Evolutionary conservation across 92 coral and sea anemone species (phyloP).

Genomic region (Epizoanthus stellaris): DNA sequence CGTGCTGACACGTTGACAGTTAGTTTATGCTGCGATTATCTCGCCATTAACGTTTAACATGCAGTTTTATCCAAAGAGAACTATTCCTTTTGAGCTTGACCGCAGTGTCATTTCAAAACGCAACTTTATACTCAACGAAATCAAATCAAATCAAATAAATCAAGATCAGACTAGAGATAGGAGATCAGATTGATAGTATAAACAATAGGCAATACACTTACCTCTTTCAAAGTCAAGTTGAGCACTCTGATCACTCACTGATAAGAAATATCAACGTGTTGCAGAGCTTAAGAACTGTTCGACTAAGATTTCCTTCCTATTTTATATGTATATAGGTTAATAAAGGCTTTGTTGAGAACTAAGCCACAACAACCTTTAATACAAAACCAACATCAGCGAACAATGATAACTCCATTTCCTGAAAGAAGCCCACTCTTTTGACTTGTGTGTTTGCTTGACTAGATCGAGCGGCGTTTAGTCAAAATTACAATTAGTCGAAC

Average conservation of each 20-base stretch:
- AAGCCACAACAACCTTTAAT: slow-evolving; percentile 15
- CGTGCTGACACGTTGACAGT: neutral
- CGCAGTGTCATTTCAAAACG: neutral
- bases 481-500: slow-evolving; percentile 35
- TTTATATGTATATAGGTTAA: slow-evolving; percentile 18
- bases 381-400: slow-evolving; percentile 23
- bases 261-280: neutral
- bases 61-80: neutral
- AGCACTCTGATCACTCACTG: neutral
- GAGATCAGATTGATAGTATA: neutral
- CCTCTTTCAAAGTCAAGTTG: neutral
- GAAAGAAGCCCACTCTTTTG: slow-evolving; percentile 25
- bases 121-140: neutral
- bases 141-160: neutral
- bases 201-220: neutral
- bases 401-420: slow-evolving; percentile 23
- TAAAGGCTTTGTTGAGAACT: slow-evolving; percentile 1
- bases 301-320: neutral
- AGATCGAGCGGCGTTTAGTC: neutral
- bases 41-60: neutral
- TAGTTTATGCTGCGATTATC: too few relatives aligned
- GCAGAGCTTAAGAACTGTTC: neutral
- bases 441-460: slow-evolving; percentile 26
- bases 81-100: neutral
- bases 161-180: neutral